Evolutionary conservation across 2,797 vertebrate species (phyloP), one percentile per base, ranked within the genome.

Genomic region (Lycodopsis pacificus): DNA sequence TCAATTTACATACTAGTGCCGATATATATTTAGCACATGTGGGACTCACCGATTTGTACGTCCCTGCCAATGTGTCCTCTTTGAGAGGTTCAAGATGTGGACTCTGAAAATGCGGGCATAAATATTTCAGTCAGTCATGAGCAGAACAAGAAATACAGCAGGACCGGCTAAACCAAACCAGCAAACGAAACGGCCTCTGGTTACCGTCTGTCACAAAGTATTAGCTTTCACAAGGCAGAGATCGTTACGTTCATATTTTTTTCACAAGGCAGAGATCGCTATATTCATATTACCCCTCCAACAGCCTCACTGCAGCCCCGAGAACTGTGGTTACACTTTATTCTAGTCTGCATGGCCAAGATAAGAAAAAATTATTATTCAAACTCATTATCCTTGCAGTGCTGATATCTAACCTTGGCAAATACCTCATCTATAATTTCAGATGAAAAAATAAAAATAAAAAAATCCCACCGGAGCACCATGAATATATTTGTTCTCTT

Each of bases 41-140:
- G 19, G 17, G 8, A 94, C 97, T 96, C 85, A 98, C 97, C 49
- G 95, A 95, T 79, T 95, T 93, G 27, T 94, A 95, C 25, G 96
- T 95, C 83, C 95, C 93, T 5, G 94, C 88, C 80, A 95, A 53
- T 2, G 90, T 90, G 59, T 97, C 96, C 85, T 97, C 96, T 69
- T 95, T 96, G 58, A 96, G 91, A 0, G 97, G 97, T 85, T 98
- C 97, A 84, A 98, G 94, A 73, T 93, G 93, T 0, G 97, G 97
- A 89, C 95, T 96, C 96, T 97, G 91, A 11, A 49, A 88, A 85
- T 8, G 27, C 19, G 42, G 25, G 25, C 58, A 86, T 75, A 64
- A 54, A 87, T 88, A 78, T 82, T 88, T 87, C 51, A 85, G 66
- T 74, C 62, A 81, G 56, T 30, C 53, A 64, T 38, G 48, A 77